These are phyloP conservation scores for Urophycis tenuis DNA, from an alignment of 2,797 vertebrate genomes.

Conservation along the genomic window DNA sequence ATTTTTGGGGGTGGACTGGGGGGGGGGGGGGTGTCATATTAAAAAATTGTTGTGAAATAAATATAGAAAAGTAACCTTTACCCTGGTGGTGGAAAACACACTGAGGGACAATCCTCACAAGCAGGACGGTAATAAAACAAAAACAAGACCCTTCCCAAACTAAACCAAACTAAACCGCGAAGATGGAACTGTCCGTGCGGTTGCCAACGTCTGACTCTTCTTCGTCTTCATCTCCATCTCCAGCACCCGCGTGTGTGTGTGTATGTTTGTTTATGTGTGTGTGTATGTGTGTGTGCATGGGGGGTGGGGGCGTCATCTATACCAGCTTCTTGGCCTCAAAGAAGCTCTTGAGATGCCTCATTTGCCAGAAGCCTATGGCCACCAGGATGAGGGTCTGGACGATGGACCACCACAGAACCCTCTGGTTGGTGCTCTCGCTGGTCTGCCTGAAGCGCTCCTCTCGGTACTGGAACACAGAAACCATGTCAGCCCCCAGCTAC, in stretches of 20 bases:
- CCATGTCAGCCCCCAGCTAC: not conserved
- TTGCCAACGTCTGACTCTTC: conserved; percentile 8
- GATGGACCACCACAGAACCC: conserved; percentile 93
- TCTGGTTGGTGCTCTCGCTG: conserved; percentile 90
- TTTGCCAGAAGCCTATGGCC: conserved; percentile 89
- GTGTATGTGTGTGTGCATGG: not conserved
- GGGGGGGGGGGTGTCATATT: not conserved
- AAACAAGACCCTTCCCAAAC: conserved; percentile 14
- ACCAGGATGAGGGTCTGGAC: conserved; percentile 90
- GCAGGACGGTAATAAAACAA: conserved; percentile 13
- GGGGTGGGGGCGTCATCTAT: conserved; percentile 51
- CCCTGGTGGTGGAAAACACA: conserved; percentile 21
- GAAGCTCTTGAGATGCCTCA: conserved; percentile 93
- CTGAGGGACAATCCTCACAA: conserved; percentile 8
- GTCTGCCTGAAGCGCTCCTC: conserved; percentile 91
- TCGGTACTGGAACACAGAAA: conserved; percentile 71
- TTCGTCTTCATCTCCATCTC: conserved; percentile 4
- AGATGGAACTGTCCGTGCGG: conserved; percentile 23
- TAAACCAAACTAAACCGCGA: conserved; percentile 15
- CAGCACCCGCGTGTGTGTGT: not conserved
- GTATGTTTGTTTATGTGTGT: not conserved
- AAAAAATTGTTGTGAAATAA: conserved; percentile 29
- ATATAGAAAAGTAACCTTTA: conserved; percentile 25
- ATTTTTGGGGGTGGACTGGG: not conserved
- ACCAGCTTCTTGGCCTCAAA: conserved; percentile 94